Evolutionary conservation across 1,140 invertebrate genomes (phyloP).

Genomic region (Ptiloglossa arizonensis): DNA sequence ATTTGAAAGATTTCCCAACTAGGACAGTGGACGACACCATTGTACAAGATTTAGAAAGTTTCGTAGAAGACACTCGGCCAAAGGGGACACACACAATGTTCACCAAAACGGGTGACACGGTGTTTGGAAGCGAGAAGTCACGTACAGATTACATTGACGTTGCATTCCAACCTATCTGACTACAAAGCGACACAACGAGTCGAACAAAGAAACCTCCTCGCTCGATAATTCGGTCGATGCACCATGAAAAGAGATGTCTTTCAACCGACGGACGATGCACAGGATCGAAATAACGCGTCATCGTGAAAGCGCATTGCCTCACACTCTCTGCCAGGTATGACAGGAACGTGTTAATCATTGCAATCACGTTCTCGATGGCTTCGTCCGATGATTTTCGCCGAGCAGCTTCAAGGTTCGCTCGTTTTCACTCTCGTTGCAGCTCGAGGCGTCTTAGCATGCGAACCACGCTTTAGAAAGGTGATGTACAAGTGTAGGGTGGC

Average conservation of each 20-base stretch:
- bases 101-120: too few species aligned
- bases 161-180: too few species aligned
- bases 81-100: too few species aligned
- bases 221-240: neutral
- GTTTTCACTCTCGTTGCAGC: constrained; percentile 16
- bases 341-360: constrained; percentile 38
- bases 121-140: too few species aligned
- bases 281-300: neutral
- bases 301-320: constrained; percentile 33
- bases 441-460: constrained; percentile 17
- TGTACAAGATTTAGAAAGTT: too few species aligned
- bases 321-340: neutral
- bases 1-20: too few species aligned
- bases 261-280: neutral
- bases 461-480: constrained; percentile 49
- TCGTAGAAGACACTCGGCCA: too few species aligned
- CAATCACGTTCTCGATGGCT: constrained; percentile 13
- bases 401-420: constrained; percentile 1
- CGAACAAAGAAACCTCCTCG: neutral
- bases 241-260: neutral
- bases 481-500: constrained; percentile 27
- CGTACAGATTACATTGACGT: too few species aligned
- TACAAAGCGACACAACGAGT: neutral
- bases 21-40: too few species aligned
- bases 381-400: constrained; percentile 21